A percentile compares a stretch with the other conserved stretches of the same genome.
Conservation (phyloP, 2,797 vertebrate genomes). For the Leptatherina wallacei region DNA sequence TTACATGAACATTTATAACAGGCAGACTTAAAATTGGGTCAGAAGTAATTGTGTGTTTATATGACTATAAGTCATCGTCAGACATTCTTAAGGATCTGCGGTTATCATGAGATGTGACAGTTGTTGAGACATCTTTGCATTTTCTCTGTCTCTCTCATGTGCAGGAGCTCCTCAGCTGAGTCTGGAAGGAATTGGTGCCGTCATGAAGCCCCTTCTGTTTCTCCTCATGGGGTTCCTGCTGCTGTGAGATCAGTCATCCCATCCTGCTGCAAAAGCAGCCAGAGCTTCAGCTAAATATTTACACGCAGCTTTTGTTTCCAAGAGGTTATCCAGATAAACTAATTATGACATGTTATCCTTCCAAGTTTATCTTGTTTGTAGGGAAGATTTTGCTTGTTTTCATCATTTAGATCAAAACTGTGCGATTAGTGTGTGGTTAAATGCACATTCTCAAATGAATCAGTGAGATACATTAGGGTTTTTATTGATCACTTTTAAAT, state of each 20-base stretch:
- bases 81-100: not conserved
- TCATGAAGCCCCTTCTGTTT: constrained; percentile 69
- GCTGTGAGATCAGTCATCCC: constrained; percentile 45
- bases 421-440: constrained; percentile 1
- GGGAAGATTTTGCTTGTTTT: not conserved
- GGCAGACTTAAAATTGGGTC: not conserved
- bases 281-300: constrained; percentile 5
- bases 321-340: not conserved
- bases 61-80: not conserved
- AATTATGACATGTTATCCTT: constrained; percentile 9
- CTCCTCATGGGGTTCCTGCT: constrained; percentile 67
- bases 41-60: too few species aligned
- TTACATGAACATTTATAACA: not conserved
- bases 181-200: constrained; percentile 55
- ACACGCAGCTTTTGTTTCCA: not conserved
- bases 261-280: not conserved
- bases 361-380: not conserved
- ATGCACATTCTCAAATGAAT: not conserved
- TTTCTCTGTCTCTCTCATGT: constrained; percentile 10
- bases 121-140: not conserved
- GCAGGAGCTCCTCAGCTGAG: constrained; percentile 69
- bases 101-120: not conserved
- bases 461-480: not conserved
- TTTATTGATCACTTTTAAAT: constrained; percentile 5
- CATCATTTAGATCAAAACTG: not conserved